phyloP scores from a whole-genome alignment of 2,113 vertebrate species.

The Gallinago jamesoni region DNA sequence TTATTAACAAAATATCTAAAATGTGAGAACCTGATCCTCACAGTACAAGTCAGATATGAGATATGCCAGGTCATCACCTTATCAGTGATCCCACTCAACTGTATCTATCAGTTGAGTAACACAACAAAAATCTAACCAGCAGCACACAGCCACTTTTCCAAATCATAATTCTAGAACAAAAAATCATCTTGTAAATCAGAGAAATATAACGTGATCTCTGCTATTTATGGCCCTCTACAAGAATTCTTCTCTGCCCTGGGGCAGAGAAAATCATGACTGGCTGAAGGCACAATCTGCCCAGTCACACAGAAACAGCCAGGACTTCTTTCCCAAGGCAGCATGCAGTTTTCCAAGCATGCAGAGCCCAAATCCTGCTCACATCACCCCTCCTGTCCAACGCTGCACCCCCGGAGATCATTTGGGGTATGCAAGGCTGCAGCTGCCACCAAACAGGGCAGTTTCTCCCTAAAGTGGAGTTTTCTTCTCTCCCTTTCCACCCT shows the following conservation, averaged over 20 bases:
- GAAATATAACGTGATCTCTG: not conserved
- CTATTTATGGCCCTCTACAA: not conserved
- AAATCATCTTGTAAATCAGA: not conserved
- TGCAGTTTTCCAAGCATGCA: not conserved
- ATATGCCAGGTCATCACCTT: not conserved
- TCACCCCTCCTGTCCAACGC: not conserved
- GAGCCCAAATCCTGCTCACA: not conserved
- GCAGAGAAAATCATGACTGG: not conserved
- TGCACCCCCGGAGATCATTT: not conserved
- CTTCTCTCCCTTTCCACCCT: not conserved
- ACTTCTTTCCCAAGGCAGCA: not conserved
- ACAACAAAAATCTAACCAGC: not conserved
- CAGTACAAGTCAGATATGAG: not conserved
- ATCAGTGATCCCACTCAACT: not conserved
- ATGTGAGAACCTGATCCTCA: constrained; percentile 14
- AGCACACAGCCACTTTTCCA: not conserved
- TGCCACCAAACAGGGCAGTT: not conserved
- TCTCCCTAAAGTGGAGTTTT: not conserved
- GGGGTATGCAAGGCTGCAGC: not conserved
- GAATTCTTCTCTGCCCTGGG: not conserved
- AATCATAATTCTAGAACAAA: not conserved
- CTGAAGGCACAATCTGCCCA: rapidly evolving
- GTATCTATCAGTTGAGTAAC: rapidly evolving
- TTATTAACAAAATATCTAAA: constrained; percentile 50
- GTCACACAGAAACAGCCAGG: not conserved